Conservation (phyloP, 1,140 invertebrate genomes). For the Conus ventricosus region DNA sequence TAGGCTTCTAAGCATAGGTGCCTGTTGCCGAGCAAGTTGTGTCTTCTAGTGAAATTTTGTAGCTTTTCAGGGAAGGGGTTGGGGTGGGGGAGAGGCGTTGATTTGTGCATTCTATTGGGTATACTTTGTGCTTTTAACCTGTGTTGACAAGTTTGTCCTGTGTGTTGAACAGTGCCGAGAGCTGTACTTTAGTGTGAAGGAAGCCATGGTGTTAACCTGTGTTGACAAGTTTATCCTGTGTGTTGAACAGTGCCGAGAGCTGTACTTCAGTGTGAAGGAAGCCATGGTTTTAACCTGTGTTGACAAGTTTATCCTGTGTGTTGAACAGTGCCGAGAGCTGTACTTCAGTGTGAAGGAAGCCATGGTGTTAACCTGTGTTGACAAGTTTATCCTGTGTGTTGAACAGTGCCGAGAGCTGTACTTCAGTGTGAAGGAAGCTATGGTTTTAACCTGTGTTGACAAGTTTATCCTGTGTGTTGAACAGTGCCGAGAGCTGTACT, state of each 20-base stretch:
- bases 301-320: not conserved
- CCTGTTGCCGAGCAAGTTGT: too few relatives aligned
- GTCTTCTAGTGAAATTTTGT: too few relatives aligned
- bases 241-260: conserved; percentile 91
- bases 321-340: conserved; percentile 94
- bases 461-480: conserved; percentile 51
- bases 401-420: conserved; percentile 98
- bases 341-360: conserved; percentile 99
- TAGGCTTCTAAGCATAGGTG: too few relatives aligned
- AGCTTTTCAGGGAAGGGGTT: too few relatives aligned
- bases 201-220: conserved; percentile 95
- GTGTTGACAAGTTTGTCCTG: not conserved
- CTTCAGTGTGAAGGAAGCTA: conserved; percentile 98
- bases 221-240: not conserved
- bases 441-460: conserved; percentile 82
- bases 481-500: conserved; percentile 98
- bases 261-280: conserved; percentile 99
- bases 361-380: conserved; percentile 86
- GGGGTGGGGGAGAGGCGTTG: too few relatives aligned
- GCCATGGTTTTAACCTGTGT: conserved; percentile 92
- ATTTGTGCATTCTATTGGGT: too few relatives aligned
- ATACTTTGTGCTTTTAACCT: too few relatives aligned
- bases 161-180: conserved; percentile 91
- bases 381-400: conserved; percentile 37
- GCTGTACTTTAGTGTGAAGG: conserved; percentile 98